phyloP scores from a whole-genome alignment of 1,140 invertebrate species.

The Tetranychus cinnabarinus region DNA sequence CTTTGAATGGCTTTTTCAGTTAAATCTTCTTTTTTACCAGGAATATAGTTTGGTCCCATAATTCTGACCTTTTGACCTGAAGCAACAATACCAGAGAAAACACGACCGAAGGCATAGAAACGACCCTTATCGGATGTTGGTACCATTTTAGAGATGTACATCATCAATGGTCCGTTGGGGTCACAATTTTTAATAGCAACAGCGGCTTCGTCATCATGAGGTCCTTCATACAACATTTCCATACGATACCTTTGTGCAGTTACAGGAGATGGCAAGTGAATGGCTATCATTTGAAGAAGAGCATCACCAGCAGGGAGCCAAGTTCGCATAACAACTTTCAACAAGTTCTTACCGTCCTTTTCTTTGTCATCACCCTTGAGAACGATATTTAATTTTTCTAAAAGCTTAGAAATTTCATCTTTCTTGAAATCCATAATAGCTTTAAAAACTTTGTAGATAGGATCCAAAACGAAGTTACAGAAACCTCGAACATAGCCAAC shows the following conservation, averaged over 20 bases:
- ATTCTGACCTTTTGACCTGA: constrained; percentile 91
- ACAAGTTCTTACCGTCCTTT: constrained; percentile 68
- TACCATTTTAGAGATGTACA: constrained; percentile 99
- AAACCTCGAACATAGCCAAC: constrained; percentile 80
- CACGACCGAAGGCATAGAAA: constrained; percentile 99
- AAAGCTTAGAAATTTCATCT: constrained; percentile 61
- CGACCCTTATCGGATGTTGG: constrained; percentile 97
- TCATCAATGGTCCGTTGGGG: constrained; percentile 90
- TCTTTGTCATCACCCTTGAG: constrained; percentile 85
- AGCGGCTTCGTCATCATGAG: constrained; percentile 86
- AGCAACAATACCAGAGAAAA: constrained; percentile 86
- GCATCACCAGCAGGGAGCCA: constrained; percentile 99
- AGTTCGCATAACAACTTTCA: constrained; percentile 91
- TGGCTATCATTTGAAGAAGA: constrained; percentile 98
- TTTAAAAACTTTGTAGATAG: constrained; percentile 96
- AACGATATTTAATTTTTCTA: constrained; percentile 73
- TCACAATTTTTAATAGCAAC: constrained; percentile 62
- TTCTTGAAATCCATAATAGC: constrained; percentile 96
- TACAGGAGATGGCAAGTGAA: constrained; percentile 94
- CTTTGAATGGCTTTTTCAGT: constrained; percentile 94
- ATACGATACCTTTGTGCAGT: constrained; percentile 97
- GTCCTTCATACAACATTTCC: constrained; percentile 97
- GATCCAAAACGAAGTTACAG: constrained; percentile 92
- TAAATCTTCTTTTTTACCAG: constrained; percentile 96
- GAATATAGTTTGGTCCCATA: constrained; percentile 92